These are phyloP conservation scores for Cossypha polioptera DNA, from an alignment of 2,797 vertebrate genomes.

Conservation along the genomic window DNA sequence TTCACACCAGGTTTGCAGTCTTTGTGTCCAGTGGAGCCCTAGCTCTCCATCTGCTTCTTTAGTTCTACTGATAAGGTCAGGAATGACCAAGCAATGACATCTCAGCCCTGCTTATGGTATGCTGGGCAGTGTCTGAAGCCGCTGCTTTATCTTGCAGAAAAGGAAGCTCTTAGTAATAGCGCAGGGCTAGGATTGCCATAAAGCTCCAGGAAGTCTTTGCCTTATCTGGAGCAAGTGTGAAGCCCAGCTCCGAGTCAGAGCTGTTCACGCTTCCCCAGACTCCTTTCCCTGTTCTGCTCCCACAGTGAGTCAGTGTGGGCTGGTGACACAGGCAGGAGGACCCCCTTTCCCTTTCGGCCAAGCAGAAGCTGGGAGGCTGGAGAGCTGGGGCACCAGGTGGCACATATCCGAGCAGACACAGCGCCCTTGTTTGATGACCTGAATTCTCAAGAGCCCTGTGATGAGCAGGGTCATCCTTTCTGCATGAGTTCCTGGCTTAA, in stretches of 20 bases:
- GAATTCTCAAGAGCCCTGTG: neutral
- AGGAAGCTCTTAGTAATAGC: neutral
- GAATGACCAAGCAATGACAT: neutral
- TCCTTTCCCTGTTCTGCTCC: neutral
- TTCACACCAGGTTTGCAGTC: neutral
- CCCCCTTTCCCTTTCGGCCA: fast-evolving
- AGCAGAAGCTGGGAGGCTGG: neutral
- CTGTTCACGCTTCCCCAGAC: neutral
- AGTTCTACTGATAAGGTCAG: neutral
- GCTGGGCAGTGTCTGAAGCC: neutral
- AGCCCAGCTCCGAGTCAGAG: neutral
- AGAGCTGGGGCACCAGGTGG: neutral
- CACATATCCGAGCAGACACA: conserved; percentile 1
- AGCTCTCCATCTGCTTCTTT: neutral
- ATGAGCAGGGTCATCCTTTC: conserved; percentile 42
- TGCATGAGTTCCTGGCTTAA: conserved; percentile 48
- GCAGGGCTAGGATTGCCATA: neutral
- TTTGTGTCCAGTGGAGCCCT: no score
- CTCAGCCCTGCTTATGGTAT: neutral
- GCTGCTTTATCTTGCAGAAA: neutral
- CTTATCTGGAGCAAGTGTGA: neutral
- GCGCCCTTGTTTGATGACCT: conserved; percentile 46
- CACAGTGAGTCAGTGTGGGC: neutral
- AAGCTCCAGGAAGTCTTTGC: neutral
- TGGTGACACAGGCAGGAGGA: neutral